These are phyloP conservation scores for Acanthiza pusilla DNA, from an alignment of 2,797 vertebrate species.

Conservation along the genomic window DNA sequence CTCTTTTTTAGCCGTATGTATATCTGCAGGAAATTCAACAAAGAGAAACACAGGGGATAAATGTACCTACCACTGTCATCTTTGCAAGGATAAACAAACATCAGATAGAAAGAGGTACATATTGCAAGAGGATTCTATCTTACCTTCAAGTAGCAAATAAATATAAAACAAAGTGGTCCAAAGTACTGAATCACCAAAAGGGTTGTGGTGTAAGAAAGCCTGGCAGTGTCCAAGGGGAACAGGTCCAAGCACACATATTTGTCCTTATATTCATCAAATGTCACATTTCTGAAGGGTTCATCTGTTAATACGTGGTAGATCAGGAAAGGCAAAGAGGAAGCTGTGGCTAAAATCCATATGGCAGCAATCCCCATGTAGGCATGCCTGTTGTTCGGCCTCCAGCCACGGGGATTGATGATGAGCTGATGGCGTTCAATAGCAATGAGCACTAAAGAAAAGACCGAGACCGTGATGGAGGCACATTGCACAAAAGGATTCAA, in stretches of 20 bases:
- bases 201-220: constrained; percentile 80
- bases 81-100: neutral
- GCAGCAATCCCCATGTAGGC: constrained; percentile 80
- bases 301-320: constrained; percentile 80
- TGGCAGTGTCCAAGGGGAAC: constrained; percentile 79
- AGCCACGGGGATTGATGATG: constrained; percentile 84
- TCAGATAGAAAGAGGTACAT: neutral
- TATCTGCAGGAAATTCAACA: constrained; percentile 72
- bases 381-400: constrained; percentile 83
- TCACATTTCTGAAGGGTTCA: constrained; percentile 80
- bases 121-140: neutral
- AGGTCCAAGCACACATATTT: constrained; percentile 84
- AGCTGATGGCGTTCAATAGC: constrained; percentile 85
- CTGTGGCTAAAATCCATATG: constrained; percentile 81
- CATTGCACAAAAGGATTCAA: constrained; percentile 85
- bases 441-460: constrained; percentile 86
- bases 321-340: constrained; percentile 82
- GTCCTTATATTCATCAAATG: constrained; percentile 78
- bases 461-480: constrained; percentile 83
- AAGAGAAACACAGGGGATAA: neutral
- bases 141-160: constrained; percentile 89
- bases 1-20: constrained; percentile 82
- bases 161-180: constrained; percentile 85
- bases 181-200: constrained; percentile 85
- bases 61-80: neutral